Conservation (phyloP, 2,113 vertebrate genomes). For the Piprites chloris region DNA sequence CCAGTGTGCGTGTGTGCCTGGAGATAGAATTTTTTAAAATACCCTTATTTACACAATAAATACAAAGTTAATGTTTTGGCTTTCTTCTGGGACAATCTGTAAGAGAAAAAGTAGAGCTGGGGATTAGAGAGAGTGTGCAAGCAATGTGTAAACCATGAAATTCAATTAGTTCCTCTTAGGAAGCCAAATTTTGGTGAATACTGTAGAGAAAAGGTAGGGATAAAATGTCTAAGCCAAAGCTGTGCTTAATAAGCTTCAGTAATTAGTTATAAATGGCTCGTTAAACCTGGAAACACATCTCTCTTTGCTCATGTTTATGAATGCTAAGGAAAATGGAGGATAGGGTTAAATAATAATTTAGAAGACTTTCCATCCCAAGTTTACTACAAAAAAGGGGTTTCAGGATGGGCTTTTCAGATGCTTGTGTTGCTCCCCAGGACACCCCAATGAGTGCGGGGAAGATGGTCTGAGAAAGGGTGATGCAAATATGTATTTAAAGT, state of each 20-base stretch:
- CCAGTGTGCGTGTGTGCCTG: background rate
- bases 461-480: background rate
- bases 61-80: conserved; percentile 60
- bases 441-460: rapidly evolving
- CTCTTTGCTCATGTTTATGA: background rate
- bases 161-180: conserved; percentile 72
- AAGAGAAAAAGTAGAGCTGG: conserved; percentile 44
- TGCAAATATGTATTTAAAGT: background rate
- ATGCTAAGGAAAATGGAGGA: background rate
- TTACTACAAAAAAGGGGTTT: background rate
- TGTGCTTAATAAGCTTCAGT: conserved; percentile 66
- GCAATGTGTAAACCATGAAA: conserved; percentile 69
- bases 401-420: background rate
- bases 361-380: background rate
- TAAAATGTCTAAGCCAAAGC: conserved; percentile 66
- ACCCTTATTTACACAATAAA: conserved; percentile 49
- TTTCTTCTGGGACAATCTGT: conserved; percentile 64
- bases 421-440: background rate
- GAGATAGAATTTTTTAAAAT: conserved; percentile 42
- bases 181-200: conserved; percentile 74
- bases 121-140: conserved; percentile 68
- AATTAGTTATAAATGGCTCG: conserved; percentile 66
- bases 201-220: conserved; percentile 68
- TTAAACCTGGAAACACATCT: conserved; percentile 50
- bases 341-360: conserved; percentile 10